Conservation (phyloP, 2,113 vertebrate genomes). For the Calidris pugnax region DNA sequence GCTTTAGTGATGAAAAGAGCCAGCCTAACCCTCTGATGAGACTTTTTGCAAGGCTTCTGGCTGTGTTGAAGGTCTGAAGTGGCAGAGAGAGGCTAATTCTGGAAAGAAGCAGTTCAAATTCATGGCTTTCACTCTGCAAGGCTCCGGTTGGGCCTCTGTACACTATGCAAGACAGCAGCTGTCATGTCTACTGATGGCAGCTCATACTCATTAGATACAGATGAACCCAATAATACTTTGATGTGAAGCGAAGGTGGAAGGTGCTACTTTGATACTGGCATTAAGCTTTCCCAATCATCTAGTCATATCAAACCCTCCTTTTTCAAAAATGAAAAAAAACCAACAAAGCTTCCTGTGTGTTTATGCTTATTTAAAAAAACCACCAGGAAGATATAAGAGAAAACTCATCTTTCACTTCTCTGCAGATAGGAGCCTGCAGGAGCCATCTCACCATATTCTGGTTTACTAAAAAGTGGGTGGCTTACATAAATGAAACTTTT, state of each 20-base stretch:
- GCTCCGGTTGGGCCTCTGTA: background rate
- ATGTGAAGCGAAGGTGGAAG: background rate
- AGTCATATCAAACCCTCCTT: background rate
- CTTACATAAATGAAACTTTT: background rate
- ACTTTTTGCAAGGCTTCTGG: background rate
- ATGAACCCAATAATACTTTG: background rate
- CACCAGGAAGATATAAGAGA: background rate
- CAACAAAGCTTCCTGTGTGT: background rate
- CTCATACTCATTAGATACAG: background rate
- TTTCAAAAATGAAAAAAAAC: background rate
- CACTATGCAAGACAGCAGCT: background rate
- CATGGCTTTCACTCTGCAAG: background rate
- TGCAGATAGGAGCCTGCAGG: background rate
- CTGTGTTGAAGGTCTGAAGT: background rate
- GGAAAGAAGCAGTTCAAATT: background rate
- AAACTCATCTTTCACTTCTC: background rate
- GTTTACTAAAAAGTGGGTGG: background rate
- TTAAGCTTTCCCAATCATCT: background rate
- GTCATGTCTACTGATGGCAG: background rate
- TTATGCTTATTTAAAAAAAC: background rate
- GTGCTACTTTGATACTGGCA: background rate
- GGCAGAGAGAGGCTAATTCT: background rate
- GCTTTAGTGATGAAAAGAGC: background rate
- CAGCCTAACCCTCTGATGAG: background rate
- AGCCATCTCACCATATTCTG: background rate